Conservation (phyloP, 2,113 vertebrate species). For the Psittacula cyanocephala region DNA sequence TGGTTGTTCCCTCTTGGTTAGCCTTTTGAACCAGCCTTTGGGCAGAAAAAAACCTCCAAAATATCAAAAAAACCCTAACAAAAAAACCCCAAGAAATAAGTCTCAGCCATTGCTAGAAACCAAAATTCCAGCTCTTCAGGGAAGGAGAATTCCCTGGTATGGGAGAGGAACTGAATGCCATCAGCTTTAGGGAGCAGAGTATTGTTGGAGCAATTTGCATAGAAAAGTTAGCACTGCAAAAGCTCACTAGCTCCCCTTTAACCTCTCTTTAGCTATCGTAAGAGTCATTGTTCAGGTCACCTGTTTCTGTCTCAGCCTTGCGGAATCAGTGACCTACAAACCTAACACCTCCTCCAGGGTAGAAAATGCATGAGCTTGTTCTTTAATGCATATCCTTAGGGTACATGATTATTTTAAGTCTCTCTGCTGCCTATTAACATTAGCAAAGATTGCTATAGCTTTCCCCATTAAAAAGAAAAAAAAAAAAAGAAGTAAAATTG, state of each 20-base stretch:
- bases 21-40: background rate
- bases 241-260: background rate
- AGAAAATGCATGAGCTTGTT: conserved; percentile 17
- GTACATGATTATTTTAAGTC: conserved; percentile 32
- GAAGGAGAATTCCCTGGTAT: background rate
- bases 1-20: background rate
- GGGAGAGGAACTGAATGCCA: background rate
- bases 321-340: conserved; percentile 38
- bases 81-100: background rate
- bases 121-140: background rate
- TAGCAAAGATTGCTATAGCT: background rate
- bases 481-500: background rate
- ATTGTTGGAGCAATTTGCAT: background rate
- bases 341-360: background rate
- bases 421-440: background rate
- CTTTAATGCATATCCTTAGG: conserved; percentile 33
- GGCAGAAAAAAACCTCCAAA: too few species aligned
- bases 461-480: background rate
- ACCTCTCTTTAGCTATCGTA: background rate
- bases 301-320: background rate
- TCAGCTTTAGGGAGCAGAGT: background rate
- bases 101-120: background rate
- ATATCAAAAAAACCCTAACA: background rate
- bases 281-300: background rate
- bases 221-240: background rate